These are phyloP conservation scores for Novumbra hubbsi DNA, from an alignment of 2,797 vertebrate genomes.

Conservation along the genomic window DNA sequence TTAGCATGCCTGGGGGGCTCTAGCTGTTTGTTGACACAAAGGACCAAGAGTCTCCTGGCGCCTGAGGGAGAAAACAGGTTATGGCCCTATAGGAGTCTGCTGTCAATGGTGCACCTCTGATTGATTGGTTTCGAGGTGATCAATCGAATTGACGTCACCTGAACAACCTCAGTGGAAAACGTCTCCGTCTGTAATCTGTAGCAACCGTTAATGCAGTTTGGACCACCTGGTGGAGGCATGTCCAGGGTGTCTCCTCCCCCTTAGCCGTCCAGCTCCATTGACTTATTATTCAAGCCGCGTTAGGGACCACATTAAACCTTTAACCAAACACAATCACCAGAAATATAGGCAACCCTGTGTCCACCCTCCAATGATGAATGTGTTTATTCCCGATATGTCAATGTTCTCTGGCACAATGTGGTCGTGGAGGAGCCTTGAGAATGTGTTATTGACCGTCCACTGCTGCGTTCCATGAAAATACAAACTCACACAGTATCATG, in stretches of 20 bases:
- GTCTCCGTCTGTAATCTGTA: too few species aligned
- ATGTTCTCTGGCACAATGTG: not conserved
- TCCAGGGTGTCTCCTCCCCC: conserved; percentile 4
- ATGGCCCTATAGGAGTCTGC: too few species aligned
- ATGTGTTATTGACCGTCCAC: not conserved
- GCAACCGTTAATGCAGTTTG: too few species aligned
- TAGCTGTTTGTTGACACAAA: not conserved
- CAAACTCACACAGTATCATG: not conserved
- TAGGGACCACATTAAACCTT: not conserved
- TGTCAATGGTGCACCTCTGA: too few species aligned
- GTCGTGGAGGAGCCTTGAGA: not conserved
- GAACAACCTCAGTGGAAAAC: too few species aligned
- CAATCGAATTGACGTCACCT: too few species aligned
- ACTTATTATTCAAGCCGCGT: not conserved
- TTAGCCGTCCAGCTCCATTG: not conserved
- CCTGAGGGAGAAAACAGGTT: too few species aligned
- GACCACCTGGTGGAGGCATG: not conserved
- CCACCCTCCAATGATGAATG: not conserved
- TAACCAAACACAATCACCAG: not conserved
- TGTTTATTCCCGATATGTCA: not conserved
- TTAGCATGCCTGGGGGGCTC: not conserved
- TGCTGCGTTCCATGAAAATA: not conserved
- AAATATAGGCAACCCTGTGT: not conserved
- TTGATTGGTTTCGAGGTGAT: too few species aligned
- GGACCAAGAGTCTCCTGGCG: too few species aligned